Base-by-base conservation (phyloP, 2,888 invertebrate species). In the Sinopyrophorus schimmeli region DNA sequence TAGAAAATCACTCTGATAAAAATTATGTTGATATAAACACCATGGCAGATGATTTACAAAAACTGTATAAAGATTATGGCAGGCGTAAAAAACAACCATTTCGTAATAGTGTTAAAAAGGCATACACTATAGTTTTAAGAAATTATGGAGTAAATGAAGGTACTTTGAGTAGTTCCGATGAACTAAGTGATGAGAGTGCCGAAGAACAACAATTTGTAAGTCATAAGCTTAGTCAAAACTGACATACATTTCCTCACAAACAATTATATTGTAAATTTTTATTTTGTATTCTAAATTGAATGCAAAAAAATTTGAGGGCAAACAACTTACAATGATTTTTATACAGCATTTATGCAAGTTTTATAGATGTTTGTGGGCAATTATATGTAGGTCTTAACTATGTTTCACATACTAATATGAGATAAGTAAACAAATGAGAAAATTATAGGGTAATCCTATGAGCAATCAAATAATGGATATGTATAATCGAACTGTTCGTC, bases 61-160 rank as follows among this genome's bases (percentile, higher is more conserved):
- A 79, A 62, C 82, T 81, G 61, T 84, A 82, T 65, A 77, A 84
- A 42, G 92, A 93, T 65, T 94, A 93, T 75, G 80, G 81, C 47
- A 84, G 85, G 64, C 85, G 88, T 65, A 92, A 92, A 74, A 80
- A 86, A 51, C 81, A 78, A 44, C 86, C 87, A n/a, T 92, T 94
- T 70, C 80, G 85, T 66, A 79, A 81, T 46, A 76, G 86, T 68
- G 90, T 92, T n/a, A 84, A 86, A 66, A 81, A 78, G 73, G 89
- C 89, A 0, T 89, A 89, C 68, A 82, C 84, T 60, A 81, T 85
- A 49, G 83, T 89, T 23, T 77, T 86, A 59, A 80, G 82, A 56
- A 83, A 80, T 62, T 85, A 86, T 67, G 84, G 84, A 2, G 70
- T 84, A 35, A 81, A 81, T 58, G 80, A 80, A 53, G 31, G 20